phyloP scores from a whole-genome alignment of 1,140 invertebrate species.

The Nasonia longicornis region DNA sequence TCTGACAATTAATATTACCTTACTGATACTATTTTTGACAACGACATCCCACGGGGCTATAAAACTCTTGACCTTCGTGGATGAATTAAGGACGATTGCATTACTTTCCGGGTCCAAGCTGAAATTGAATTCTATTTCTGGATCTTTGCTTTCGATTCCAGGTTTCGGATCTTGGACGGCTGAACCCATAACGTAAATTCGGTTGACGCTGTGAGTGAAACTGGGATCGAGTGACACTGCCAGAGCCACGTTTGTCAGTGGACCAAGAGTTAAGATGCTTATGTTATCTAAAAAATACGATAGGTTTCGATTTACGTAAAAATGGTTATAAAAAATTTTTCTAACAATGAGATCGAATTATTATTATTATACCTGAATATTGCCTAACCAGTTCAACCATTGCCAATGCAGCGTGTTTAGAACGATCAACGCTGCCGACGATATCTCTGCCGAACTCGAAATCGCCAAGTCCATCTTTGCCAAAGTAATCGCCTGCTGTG shows the following conservation, averaged over 20 bases:
- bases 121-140: constrained; percentile 78
- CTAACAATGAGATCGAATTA: neutral
- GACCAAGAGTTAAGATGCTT: constrained; percentile 71
- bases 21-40: neutral
- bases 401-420: constrained; percentile 60
- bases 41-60: neutral
- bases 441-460: constrained; percentile 61
- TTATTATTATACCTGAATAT: constrained; percentile 61
- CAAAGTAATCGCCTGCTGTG: constrained; percentile 58
- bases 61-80: constrained; percentile 27
- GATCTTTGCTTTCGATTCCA: constrained; percentile 65
- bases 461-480: constrained; percentile 71
- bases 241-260: constrained; percentile 75
- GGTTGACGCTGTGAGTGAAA: constrained; percentile 69
- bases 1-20: neutral
- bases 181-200: constrained; percentile 74
- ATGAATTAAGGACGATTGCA: constrained; percentile 69
- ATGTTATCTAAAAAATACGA: constrained; percentile 58
- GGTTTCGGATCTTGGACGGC: constrained; percentile 61
- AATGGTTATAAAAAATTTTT: neutral
- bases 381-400: constrained; percentile 52
- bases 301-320: neutral
- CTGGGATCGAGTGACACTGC: constrained; percentile 71
- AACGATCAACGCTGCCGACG: constrained; percentile 52
- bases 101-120: constrained; percentile 75